Evolutionary conservation across 2,888 invertebrate genomes (phyloP).

Genomic region (Plebejus argus): DNA sequence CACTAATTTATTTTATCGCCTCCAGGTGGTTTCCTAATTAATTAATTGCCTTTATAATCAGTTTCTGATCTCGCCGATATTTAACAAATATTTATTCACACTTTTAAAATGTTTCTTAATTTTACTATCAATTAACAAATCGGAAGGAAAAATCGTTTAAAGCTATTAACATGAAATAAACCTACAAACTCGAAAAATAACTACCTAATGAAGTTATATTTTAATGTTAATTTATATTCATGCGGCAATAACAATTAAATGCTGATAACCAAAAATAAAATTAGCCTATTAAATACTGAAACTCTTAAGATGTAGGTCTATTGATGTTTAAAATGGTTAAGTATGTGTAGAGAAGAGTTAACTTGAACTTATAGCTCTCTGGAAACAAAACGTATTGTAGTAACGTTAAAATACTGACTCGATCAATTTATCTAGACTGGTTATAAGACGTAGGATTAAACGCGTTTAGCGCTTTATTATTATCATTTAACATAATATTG

Average conservation of each 20-base stretch:
- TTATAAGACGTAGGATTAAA: background rate
- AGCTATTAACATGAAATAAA: background rate
- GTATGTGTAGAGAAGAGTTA: background rate
- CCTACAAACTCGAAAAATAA: background rate
- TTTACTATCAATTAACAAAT: slow-evolving; percentile 19
- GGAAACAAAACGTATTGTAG: background rate
- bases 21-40: slow-evolving; percentile 6
- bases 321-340: background rate
- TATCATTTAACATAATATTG: slow-evolving; percentile 13
- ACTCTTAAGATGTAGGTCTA: no score
- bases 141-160: slow-evolving; percentile 13
- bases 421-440: background rate
- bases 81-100: slow-evolving; percentile 24
- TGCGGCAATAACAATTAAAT: background rate
- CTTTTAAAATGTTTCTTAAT: background rate
- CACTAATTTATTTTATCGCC: slow-evolving; percentile 19
- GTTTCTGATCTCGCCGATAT: slow-evolving; percentile 15
- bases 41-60: slow-evolving; percentile 11
- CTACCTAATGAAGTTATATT: slow-evolving; percentile 3
- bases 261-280: background rate
- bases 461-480: slow-evolving; percentile 10
- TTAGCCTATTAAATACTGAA: background rate
- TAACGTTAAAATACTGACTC: background rate
- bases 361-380: background rate
- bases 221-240: background rate